phyloP scores from a whole-genome alignment of 64 coral and sea anemone genomes.

The Montipora sp. region DNA sequence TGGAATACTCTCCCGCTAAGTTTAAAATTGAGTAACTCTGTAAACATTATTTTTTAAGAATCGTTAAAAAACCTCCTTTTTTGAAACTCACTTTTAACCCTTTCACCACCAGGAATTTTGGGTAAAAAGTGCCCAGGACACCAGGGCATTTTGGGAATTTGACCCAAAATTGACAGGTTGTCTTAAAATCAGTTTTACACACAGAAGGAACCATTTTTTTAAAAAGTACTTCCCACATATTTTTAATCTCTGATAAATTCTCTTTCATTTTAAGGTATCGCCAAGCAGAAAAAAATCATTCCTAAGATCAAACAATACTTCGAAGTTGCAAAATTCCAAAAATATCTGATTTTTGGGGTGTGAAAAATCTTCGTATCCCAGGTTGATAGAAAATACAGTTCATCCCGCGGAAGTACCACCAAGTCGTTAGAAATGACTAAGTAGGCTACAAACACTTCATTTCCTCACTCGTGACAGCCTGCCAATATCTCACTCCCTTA shows the following conservation, averaged over 20 bases:
- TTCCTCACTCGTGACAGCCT: neutral
- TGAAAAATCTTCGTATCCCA: conserved; percentile 62
- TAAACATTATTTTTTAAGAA: too few relatives aligned
- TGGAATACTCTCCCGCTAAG: too few relatives aligned
- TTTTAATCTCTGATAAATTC: neutral
- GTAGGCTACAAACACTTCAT: conserved; percentile 59
- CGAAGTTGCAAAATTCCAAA: conserved; percentile 20
- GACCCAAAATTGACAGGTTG: too few relatives aligned
- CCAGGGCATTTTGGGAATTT: neutral
- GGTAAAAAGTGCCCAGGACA: conserved; percentile 5
- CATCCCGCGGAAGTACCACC: conserved; percentile 43
- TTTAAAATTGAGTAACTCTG: too few relatives aligned
- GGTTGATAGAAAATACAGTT: conserved; percentile 41
- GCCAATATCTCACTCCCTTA: conserved; percentile 1
- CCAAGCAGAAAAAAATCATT: conserved; percentile 4
- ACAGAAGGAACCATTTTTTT: too few relatives aligned
- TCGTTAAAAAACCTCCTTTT: too few relatives aligned
- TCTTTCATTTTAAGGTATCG: neutral
- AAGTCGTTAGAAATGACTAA: conserved; percentile 65
- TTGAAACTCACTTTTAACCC: neutral
- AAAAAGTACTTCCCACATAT: too few relatives aligned
- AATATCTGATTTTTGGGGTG: conserved; percentile 29
- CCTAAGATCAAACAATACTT: neutral
- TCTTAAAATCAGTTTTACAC: too few relatives aligned
- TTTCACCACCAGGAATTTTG: conserved; percentile 16